A percentile compares a stretch with the other conserved stretches of the same genome.
These are phyloP conservation scores for Hippasteria phrygiana DNA, from an alignment of 53 echinoderm and acorn worm genomes.

Conservation along the genomic window DNA sequence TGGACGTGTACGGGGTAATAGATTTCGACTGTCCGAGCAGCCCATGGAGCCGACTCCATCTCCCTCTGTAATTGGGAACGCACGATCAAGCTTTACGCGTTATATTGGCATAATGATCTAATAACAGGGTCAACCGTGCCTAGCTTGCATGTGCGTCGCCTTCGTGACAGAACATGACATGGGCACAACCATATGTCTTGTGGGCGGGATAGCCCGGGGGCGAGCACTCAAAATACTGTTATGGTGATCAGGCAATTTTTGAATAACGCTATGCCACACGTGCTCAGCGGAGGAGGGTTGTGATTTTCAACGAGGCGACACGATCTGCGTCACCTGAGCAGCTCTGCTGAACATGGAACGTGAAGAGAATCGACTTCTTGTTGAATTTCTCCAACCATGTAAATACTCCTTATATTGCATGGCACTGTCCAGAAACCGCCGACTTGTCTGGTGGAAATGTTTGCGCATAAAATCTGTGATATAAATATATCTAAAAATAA, in stretches of 20 bases:
- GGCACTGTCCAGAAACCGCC: no score
- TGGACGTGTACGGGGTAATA: background rate
- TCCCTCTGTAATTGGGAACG: background rate
- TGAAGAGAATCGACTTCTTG: no score
- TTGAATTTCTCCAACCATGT: no score
- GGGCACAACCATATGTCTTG: background rate
- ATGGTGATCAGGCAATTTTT: background rate
- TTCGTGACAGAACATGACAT: constrained; percentile 13
- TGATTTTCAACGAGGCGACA: background rate
- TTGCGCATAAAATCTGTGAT: no score
- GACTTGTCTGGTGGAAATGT: no score
- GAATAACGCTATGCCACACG: background rate
- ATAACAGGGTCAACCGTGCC: background rate
- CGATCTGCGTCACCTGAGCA: no score
- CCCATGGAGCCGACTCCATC: background rate
- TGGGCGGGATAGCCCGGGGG: constrained; percentile 10
- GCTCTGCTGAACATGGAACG: no score
- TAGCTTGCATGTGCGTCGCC: background rate
- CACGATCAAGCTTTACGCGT: background rate
- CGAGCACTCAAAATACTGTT: background rate
- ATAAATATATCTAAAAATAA: no score
- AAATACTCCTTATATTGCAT: no score
- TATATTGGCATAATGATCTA: background rate
- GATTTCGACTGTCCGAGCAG: background rate
- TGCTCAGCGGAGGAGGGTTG: background rate